A percentile compares a stretch with the other conserved stretches of the same genome.
Evolutionary conservation across 2,888 invertebrate species (phyloP).

Genomic region (Furcula furcula): DNA sequence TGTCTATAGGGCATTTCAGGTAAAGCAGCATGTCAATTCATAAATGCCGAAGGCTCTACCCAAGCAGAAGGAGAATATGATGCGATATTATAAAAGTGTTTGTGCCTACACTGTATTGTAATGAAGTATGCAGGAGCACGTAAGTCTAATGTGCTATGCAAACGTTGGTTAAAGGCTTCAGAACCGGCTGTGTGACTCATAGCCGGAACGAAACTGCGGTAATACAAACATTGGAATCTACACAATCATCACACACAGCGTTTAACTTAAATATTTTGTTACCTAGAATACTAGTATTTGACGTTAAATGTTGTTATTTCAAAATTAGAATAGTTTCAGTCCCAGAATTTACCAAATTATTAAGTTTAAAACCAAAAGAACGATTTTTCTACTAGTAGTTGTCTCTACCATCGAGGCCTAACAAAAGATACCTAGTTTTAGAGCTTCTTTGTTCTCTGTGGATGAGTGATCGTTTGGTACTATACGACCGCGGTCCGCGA

Average conservation of each 20-base stretch:
- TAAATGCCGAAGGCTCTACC: not conserved
- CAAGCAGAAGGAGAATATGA: constrained; percentile 1
- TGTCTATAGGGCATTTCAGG: too few relatives aligned
- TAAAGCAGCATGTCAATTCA: too few relatives aligned
- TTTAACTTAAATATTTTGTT: too few relatives aligned
- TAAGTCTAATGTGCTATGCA: constrained; percentile 29
- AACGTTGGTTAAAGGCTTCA: constrained; percentile 32
- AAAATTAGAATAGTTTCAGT: too few relatives aligned
- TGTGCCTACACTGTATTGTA: too few relatives aligned
- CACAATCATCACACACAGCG: too few relatives aligned
- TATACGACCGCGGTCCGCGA: constrained; percentile 48
- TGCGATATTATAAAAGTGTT: constrained; percentile 5
- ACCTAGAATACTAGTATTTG: too few relatives aligned
- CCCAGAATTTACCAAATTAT: too few relatives aligned
- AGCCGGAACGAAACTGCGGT: constrained; percentile 32
- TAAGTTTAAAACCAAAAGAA: too few relatives aligned
- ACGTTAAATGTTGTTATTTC: too few relatives aligned
- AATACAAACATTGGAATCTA: constrained; percentile 30
- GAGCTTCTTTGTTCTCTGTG: constrained; percentile 27
- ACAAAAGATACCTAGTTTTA: constrained; percentile 24
- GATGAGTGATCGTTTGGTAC: constrained; percentile 40
- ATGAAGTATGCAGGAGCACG: constrained; percentile 12
- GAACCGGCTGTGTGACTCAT: constrained; percentile 60
- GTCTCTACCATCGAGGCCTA: not conserved
- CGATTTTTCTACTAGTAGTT: too few relatives aligned